Conservation (phyloP, 2,113 vertebrate genomes). For the Podarcis cretensis region DNA sequence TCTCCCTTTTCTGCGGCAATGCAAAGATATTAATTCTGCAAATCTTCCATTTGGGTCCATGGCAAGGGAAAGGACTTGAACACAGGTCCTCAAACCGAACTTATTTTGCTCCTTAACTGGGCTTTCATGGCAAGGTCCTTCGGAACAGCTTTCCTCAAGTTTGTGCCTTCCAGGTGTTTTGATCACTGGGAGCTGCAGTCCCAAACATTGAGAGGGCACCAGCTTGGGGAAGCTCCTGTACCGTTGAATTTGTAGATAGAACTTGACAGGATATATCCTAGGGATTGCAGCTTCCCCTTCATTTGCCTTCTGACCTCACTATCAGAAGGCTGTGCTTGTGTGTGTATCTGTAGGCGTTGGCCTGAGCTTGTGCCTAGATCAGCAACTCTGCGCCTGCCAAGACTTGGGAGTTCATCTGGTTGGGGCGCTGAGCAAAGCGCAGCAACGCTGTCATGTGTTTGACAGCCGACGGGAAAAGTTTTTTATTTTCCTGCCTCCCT, state of each 20-base stretch:
- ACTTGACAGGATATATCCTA: background rate
- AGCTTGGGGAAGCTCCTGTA: background rate
- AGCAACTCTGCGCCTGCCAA: background rate
- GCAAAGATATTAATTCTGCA: no score
- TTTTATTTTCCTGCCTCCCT: background rate
- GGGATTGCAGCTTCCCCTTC: background rate
- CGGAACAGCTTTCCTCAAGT: no score
- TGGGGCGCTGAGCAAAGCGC: background rate
- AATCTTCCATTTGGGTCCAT: no score
- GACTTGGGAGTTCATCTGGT: conserved; percentile 13
- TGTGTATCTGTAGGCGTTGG: background rate
- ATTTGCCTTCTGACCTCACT: background rate
- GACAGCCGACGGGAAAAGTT: no score
- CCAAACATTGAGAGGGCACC: background rate
- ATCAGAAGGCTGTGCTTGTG: background rate
- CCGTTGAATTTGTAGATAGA: background rate
- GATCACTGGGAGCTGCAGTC: no score
- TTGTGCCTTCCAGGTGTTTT: no score
- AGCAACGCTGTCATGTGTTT: background rate
- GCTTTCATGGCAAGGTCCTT: no score
- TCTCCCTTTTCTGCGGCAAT: background rate
- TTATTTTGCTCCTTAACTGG: no score
- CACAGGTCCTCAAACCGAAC: no score
- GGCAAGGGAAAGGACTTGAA: no score
- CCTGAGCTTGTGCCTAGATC: background rate